Percentiles rank a stretch among this genome's conserved stretches.
Evolutionary conservation across 1,140 invertebrate genomes (phyloP).

Genomic region (Sinella curviseta): DNA sequence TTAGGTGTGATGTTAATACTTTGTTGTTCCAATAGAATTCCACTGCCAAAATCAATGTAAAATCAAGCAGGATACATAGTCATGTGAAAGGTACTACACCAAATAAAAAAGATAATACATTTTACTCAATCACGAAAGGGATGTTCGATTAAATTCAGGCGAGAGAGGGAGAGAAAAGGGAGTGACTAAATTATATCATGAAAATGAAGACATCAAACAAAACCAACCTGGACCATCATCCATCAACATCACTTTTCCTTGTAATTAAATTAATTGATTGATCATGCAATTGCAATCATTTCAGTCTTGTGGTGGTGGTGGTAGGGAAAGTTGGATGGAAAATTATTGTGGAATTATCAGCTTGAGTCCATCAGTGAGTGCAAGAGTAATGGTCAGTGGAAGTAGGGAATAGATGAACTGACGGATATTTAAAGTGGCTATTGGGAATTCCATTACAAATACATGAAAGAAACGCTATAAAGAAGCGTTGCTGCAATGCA

Average conservation of each 20-base stretch:
- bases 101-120: no score
- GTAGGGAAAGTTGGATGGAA: not conserved
- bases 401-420: no score
- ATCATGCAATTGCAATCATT: constrained; percentile 29
- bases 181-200: constrained; percentile 4
- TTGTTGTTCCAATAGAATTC: no score
- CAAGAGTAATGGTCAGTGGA: not conserved
- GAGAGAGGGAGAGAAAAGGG: not conserved
- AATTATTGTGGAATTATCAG: not conserved
- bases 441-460: no score
- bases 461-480: no score
- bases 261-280: constrained; percentile 50
- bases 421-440: no score
- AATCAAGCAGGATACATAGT: no score
- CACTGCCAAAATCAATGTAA: no score
- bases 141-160: not conserved
- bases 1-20: no score
- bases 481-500: no score
- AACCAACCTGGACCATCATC: constrained; percentile 38
- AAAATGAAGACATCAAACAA: constrained; percentile 41
- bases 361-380: not conserved
- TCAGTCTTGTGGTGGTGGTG: not conserved
- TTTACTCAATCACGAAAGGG: no score
- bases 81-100: no score
- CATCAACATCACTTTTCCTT: constrained; percentile 45